A percentile compares a stretch with the other conserved stretches of the same genome.
These are phyloP conservation scores for Danionella cerebrum DNA, from an alignment of 2,113 vertebrate species.

Conservation along the genomic window DNA sequence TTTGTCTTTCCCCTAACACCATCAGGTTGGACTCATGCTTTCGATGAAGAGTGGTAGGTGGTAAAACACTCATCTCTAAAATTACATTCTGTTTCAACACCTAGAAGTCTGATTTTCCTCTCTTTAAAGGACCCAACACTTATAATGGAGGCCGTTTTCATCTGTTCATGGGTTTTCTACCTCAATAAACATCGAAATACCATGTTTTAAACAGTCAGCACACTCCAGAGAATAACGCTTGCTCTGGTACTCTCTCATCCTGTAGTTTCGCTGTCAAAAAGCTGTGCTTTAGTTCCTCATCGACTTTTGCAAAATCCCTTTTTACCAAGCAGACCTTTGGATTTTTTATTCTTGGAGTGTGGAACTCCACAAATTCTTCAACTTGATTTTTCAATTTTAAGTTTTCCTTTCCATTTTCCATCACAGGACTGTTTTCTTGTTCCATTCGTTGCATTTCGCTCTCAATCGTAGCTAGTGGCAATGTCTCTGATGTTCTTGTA, in stretches of 20 bases:
- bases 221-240: conserved; percentile 58
- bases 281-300: neutral
- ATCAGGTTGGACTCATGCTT: no score
- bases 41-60: no score
- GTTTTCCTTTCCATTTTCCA: neutral
- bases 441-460: conserved; percentile 52
- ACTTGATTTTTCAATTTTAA: conserved; percentile 17
- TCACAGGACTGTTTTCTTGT: conserved; percentile 35
- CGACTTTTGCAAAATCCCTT: conserved; percentile 24
- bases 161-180: neutral
- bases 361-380: neutral
- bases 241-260: conserved; percentile 33
- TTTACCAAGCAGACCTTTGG: neutral
- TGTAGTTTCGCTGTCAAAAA: conserved; percentile 24
- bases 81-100: no score
- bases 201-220: conserved; percentile 49
- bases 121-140: no score
- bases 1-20: no score
- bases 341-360: neutral
- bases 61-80: no score
- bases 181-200: conserved; percentile 14
- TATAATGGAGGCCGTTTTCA: no score
- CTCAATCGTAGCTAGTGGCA: conserved; percentile 41
- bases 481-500: conserved; percentile 38
- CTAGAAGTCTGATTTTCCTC: no score